Conservation (phyloP, 2,797 vertebrate genomes). For the Syndactyla subalaris region DNA sequence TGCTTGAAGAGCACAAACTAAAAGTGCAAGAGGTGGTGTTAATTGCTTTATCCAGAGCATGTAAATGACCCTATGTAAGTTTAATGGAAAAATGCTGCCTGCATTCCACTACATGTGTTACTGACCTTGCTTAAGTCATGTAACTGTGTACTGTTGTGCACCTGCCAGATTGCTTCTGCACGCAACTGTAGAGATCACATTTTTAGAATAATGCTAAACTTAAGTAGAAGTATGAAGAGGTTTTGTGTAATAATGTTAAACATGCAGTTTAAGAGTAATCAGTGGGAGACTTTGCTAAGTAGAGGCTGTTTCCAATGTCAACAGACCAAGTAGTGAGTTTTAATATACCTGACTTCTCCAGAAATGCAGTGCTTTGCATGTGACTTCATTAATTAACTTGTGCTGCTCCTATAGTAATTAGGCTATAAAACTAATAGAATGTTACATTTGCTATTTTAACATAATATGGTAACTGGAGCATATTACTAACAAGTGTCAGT, state of each 20-base stretch:
- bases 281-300: neutral
- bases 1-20: neutral
- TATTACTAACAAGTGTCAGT: neutral
- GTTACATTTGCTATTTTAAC: neutral
- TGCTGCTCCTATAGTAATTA: neutral
- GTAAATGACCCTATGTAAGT: neutral
- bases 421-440: neutral
- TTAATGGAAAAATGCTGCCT: neutral
- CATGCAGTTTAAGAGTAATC: neutral
- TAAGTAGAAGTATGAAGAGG: neutral
- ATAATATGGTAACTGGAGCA: neutral
- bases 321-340: neutral
- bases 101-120: neutral
- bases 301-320: neutral
- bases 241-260: neutral
- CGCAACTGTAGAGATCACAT: neutral
- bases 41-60: neutral
- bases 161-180: neutral
- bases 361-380: neutral
- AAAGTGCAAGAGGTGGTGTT: neutral
- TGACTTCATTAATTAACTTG: neutral
- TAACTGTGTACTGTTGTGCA: neutral
- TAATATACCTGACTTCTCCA: neutral
- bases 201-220: neutral
- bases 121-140: neutral